phyloP scores from a whole-genome alignment of 2,888 invertebrate genomes.

The Gasteruption jaculator region DNA sequence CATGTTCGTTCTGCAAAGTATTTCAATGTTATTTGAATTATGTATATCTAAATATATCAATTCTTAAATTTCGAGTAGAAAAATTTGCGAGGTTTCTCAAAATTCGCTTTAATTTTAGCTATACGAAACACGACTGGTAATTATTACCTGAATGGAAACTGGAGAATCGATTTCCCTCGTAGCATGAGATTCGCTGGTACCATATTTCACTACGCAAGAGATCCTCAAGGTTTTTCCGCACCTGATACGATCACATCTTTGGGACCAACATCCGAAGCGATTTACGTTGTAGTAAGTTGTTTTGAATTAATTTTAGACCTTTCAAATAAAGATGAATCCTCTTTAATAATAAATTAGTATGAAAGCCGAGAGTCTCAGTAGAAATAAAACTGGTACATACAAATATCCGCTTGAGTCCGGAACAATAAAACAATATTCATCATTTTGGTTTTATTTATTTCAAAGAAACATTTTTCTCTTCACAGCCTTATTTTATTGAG shows the following conservation, averaged over 20 bases:
- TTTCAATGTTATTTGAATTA: too few relatives aligned
- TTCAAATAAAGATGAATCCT: too few relatives aligned
- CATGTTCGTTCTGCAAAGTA: too few relatives aligned
- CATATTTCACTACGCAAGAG: slow-evolving; percentile 83
- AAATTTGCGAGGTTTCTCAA: too few relatives aligned
- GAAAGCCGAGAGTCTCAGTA: too few relatives aligned
- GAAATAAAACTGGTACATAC: too few relatives aligned
- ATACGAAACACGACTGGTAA: slow-evolving; percentile 76
- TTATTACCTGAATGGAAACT: slow-evolving; percentile 92
- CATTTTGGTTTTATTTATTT: neutral
- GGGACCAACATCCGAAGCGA: slow-evolving; percentile 87
- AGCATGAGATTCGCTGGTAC: slow-evolving; percentile 76
- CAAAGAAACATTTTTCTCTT: too few relatives aligned
- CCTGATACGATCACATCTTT: slow-evolving; percentile 79
- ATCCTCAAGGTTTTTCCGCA: slow-evolving; percentile 74
- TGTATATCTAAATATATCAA: slow-evolving; percentile 6
- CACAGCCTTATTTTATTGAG: too few relatives aligned
- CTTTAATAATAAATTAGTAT: too few relatives aligned
- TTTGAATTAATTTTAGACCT: too few relatives aligned
- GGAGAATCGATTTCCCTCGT: slow-evolving; percentile 88
- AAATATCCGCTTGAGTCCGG: too few relatives aligned
- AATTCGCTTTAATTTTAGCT: slow-evolving; percentile 56
- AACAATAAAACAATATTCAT: slow-evolving; percentile 8
- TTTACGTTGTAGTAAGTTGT: slow-evolving; percentile 74
- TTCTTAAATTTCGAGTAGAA: too few relatives aligned